Evolutionary conservation across 1,140 invertebrate species (phyloP).

Genomic region (Brachystomella parvula): DNA sequence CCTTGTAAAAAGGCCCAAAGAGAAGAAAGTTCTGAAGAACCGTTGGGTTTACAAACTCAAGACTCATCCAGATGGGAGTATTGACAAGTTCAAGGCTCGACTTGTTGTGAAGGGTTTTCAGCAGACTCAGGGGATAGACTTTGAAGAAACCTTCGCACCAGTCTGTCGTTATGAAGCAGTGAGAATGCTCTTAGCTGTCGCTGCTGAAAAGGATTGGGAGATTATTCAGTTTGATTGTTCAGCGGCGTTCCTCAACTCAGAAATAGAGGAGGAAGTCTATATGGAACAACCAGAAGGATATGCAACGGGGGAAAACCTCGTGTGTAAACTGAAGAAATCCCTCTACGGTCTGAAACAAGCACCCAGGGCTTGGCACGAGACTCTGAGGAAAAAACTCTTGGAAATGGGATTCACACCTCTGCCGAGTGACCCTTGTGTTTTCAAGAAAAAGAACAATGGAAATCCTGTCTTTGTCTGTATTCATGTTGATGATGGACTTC

Average conservation of each 20-base stretch:
- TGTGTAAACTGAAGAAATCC: constrained; percentile 29
- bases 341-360: constrained; percentile 33
- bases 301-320: constrained; percentile 5
- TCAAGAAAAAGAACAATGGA: constrained; percentile 43
- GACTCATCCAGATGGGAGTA: constrained; percentile 33
- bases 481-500: constrained; percentile 19
- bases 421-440: constrained; percentile 41
- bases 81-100: constrained; percentile 32
- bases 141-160: constrained; percentile 41
- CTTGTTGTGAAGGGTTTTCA: constrained; percentile 29
- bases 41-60: constrained; percentile 12
- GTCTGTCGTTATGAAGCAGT: constrained; percentile 41
- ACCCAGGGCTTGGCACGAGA: too few species aligned
- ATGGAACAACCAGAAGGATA: constrained; percentile 16
- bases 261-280: not conserved
- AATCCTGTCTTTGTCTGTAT: constrained; percentile 43
- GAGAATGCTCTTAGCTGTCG: constrained; percentile 41
- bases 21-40: not conserved
- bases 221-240: not conserved
- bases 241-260: constrained; percentile 39
- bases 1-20: not conserved
- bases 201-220: constrained; percentile 21
- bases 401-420: constrained; percentile 45
- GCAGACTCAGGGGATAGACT: constrained; percentile 29
- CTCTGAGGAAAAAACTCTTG: constrained; percentile 13